Evolutionary conservation across 2,113 vertebrate species (phyloP), one percentile per base, ranked within the genome.

Genomic region (Tragelaphus buxtoni): DNA sequence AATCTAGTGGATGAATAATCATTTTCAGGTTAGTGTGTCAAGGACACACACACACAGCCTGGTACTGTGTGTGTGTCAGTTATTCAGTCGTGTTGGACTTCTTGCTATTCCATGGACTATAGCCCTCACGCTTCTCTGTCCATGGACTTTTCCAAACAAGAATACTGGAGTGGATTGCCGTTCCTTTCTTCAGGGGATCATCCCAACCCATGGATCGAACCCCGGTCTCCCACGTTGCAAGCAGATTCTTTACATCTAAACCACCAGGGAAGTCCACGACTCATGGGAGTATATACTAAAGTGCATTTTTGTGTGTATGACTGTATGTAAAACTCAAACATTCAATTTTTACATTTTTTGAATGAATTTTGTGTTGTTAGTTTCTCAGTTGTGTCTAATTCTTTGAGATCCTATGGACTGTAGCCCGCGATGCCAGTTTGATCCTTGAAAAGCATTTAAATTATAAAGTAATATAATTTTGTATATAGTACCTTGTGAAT

Each of bases 381-480:
- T 39, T 39, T 39, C 65, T 69, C n/a, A 22, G 9, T 39, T 69
- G 18, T 39, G 65, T 69, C n/a, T 69, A 39, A 69, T 22, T 69
- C n/a, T 39, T 22, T 69, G 9, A 22, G 9, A 69, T 5, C 18
- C 65, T 20, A 35, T 39, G 18, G 4, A 39, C 65, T 69, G 65
- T 69, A 22, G n/a, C 9, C 65, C 2, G 22, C 0, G 2, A 22
- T 11, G 65, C 65, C 0, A 0, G 4, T 39, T 69, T 69, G n/a
- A 69, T 69, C 18, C 65, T n/a, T 69, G 65, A 39, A 91, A 90
- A 86, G 17, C 1, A 47, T 56, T 79, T 89, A 32, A 88, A 30
- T 22, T 4, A 35, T 3, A 90, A 32, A 80, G n/a, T 39, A 32
- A 89, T 77, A 32, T 39, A 39, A 30, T 9, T 4, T 74, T 26